A percentile compares a stretch with the other conserved stretches of the same genome.
Conservation (phyloP, 2,888 invertebrate species). For the Brachypalpus laphriformis region DNA sequence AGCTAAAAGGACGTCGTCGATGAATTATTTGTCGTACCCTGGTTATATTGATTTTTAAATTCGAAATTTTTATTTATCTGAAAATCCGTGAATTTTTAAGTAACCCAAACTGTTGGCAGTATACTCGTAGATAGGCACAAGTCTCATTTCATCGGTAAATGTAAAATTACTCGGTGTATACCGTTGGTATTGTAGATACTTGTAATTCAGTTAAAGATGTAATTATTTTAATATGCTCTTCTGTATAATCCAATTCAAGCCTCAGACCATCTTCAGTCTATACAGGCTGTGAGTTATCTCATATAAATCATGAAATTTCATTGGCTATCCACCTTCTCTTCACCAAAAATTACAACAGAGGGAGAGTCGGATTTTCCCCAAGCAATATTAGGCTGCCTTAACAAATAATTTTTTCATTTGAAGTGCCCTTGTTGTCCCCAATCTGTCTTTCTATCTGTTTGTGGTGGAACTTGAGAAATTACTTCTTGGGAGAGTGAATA, state of each 20-base stretch:
- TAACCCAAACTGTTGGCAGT: no score
- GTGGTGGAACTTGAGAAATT: slow-evolving; percentile 27
- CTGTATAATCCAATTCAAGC: no score
- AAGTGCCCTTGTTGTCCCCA: slow-evolving; percentile 15
- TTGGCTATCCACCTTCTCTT: not conserved
- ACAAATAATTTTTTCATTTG: slow-evolving; percentile 3
- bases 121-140: no score
- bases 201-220: no score
- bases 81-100: no score
- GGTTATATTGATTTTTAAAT: no score
- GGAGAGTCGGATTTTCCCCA: not conserved
- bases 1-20: no score
- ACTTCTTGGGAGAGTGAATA: slow-evolving; percentile 8
- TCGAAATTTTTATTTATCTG: no score
- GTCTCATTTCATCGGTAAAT: no score
- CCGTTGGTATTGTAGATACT: no score
- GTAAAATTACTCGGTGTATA: no score
- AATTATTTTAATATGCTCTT: not conserved
- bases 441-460: not conserved
- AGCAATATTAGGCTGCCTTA: not conserved
- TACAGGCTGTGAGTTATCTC: not conserved
- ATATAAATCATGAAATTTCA: not conserved
- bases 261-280: not conserved
- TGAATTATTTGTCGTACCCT: no score
- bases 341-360: not conserved